Evolutionary conservation across 2,888 invertebrate species (phyloP).

Genomic region (Sympetrum striolatum): DNA sequence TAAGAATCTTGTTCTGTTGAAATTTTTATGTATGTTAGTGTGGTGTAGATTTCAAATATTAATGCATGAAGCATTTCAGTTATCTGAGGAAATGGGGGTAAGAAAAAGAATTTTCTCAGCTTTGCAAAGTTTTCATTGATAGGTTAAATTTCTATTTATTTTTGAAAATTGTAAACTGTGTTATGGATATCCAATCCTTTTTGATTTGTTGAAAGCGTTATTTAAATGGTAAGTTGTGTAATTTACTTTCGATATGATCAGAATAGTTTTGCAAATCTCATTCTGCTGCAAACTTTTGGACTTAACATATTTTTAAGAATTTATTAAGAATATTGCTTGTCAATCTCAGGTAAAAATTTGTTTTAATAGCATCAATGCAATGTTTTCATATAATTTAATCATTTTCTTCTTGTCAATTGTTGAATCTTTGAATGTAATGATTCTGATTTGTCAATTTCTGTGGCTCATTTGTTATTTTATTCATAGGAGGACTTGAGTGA

Average conservation of each 20-base stretch:
- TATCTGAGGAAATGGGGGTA: conserved; percentile 3
- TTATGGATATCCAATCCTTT: neutral
- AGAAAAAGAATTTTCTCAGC: neutral
- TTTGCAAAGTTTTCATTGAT: neutral
- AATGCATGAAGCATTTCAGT: neutral
- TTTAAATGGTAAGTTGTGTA: neutral
- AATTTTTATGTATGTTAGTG: neutral
- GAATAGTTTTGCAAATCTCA: too few relatives aligned
- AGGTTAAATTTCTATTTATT: neutral
- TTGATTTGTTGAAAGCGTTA: neutral
- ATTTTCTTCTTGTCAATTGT: neutral
- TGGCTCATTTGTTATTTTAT: conserved; percentile 47
- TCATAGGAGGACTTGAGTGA: conserved; percentile 57
- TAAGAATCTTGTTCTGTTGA: neutral
- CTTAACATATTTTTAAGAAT: neutral
- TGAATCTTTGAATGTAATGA: conserved; percentile 51
- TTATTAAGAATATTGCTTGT: neutral
- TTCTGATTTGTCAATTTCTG: conserved; percentile 60
- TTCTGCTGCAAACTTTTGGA: too few relatives aligned
- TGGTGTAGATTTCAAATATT: conserved; percentile 54
- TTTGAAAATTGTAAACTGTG: too few relatives aligned
- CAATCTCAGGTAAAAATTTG: neutral
- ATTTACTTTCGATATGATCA: neutral
- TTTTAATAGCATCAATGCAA: neutral
- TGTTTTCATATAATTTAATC: neutral